Conservation (phyloP, 1,140 invertebrate genomes). For the Polypedilum vanderplanki region DNA sequence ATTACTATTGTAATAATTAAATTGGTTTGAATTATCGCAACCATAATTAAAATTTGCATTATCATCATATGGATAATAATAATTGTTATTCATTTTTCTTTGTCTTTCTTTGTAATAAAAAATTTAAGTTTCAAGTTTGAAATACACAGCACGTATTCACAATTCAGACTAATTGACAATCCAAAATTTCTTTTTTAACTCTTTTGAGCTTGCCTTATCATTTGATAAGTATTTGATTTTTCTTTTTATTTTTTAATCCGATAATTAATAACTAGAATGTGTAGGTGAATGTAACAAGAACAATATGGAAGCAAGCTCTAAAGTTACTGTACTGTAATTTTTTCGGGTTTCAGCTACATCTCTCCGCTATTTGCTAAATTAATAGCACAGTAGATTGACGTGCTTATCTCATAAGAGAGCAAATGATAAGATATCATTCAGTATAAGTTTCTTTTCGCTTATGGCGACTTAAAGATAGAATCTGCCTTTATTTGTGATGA, state of each 20-base stretch:
- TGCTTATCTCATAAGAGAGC: not conserved
- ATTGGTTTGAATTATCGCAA: not conserved
- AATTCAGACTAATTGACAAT: not conserved
- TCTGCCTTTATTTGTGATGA: not conserved
- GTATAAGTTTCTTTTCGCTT: not conserved
- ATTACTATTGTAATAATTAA: not conserved
- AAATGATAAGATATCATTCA: not conserved
- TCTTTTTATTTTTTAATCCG: not conserved
- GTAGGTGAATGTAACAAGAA: not conserved
- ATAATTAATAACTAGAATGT: not conserved
- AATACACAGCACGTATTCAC: not conserved
- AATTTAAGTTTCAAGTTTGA: not conserved
- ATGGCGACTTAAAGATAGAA: not conserved
- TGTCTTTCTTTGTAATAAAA: not conserved
- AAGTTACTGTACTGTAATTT: not conserved
- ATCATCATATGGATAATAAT: not conserved
- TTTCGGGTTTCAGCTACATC: conserved; percentile 10
- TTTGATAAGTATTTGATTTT: not conserved
- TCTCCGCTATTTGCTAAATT: conserved; percentile 11
- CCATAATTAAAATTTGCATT: not conserved
- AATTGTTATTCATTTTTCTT: not conserved
- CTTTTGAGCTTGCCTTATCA: not conserved
- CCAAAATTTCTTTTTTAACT: conserved; percentile 13
- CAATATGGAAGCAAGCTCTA: not conserved
- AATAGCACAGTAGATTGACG: conserved; percentile 5